Conservation (phyloP, 2,888 invertebrate genomes). For the Philopedon plagiatum region DNA sequence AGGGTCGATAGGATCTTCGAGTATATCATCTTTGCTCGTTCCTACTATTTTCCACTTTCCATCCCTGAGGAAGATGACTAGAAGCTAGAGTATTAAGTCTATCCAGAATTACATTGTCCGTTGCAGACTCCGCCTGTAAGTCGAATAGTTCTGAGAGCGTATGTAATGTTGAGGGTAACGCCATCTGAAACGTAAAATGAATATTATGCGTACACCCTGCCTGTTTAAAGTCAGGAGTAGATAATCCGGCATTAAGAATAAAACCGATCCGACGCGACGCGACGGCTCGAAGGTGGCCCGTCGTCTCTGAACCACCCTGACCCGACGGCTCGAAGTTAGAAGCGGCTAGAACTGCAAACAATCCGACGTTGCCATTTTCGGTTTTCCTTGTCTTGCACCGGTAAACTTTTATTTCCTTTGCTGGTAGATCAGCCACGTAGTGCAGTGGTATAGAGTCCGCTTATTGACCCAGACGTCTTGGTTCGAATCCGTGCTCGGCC, state of each 20-base stretch:
- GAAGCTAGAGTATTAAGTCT: constrained; percentile 6
- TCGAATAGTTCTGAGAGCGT: neutral
- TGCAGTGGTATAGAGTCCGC: no score
- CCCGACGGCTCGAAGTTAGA: no score
- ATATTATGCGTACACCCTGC: no score
- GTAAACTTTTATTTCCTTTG: no score
- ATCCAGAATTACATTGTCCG: constrained; percentile 4
- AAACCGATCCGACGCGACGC: neutral
- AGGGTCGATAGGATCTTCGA: constrained; percentile 50
- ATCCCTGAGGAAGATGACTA: constrained; percentile 44
- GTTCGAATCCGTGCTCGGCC: no score
- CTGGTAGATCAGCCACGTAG: no score
- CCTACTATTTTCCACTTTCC: constrained; percentile 44
- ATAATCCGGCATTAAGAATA: neutral
- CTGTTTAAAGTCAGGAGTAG: neutral
- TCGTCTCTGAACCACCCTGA: no score
- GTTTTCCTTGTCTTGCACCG: no score
- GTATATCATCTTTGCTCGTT: constrained; percentile 40
- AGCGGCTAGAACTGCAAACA: no score
- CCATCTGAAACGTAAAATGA: neutral
- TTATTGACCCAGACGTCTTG: no score
- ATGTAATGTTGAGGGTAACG: neutral
- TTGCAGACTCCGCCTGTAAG: neutral
- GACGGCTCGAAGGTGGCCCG: neutral
- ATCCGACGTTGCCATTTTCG: no score